Evolutionary conservation across 2,113 vertebrate genomes (phyloP).

Genomic region (Sinocyclocheilus maitianheensis): DNA sequence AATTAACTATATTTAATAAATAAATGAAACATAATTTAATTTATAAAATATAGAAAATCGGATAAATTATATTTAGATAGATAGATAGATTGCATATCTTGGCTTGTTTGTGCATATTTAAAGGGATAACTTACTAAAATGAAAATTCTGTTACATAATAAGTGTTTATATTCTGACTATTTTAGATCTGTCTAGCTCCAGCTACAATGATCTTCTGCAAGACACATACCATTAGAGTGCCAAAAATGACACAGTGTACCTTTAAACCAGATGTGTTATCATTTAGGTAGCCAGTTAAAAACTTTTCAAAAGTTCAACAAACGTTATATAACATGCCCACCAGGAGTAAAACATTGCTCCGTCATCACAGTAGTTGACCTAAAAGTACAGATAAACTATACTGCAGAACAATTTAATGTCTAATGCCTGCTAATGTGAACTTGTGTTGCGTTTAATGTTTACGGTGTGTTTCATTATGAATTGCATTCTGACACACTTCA

Average conservation of each 20-base stretch:
- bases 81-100: not conserved
- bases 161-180: too few relatives aligned
- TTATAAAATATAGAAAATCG: too few relatives aligned
- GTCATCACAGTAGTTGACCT: not conserved
- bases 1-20: too few relatives aligned
- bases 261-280: not conserved
- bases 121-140: not conserved
- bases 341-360: not conserved
- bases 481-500: not conserved
- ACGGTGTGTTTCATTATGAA: not conserved
- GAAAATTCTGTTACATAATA: not conserved
- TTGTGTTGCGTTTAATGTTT: not conserved
- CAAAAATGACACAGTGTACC: too few relatives aligned
- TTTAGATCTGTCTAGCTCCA: too few relatives aligned
- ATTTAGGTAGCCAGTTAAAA: not conserved
- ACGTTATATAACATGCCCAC: not conserved
- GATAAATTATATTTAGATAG: too few relatives aligned
- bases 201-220: too few relatives aligned
- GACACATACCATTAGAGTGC: too few relatives aligned
- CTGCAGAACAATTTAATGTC: not conserved
- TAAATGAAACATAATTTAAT: too few relatives aligned
- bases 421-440: not conserved
- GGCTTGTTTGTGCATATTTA: not conserved
- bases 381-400: not conserved
- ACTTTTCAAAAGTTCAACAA: not conserved